phyloP scores from a whole-genome alignment of 2,113 vertebrate species.

The Dipodomys ordii region DNA sequence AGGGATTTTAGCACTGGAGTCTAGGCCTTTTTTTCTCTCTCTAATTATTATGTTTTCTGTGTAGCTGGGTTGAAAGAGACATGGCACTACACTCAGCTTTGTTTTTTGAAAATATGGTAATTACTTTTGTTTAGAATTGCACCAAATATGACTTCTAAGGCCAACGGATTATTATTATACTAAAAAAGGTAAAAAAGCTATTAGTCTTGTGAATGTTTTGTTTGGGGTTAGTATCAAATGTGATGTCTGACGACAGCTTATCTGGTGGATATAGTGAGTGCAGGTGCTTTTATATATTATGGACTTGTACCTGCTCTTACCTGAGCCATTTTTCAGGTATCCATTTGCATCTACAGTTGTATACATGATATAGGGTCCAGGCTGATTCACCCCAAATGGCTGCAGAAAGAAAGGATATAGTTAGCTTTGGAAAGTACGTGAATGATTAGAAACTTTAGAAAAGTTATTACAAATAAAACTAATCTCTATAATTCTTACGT shows the following conservation, averaged over 20 bases:
- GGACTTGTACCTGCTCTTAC: conserved; percentile 84
- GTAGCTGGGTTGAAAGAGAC: too few relatives aligned
- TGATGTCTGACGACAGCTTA: background rate
- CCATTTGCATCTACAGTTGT: conserved; percentile 97
- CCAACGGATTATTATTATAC: too few relatives aligned
- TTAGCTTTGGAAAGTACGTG: background rate
- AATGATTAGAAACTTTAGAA: conserved; percentile 27
- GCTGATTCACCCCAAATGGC: conserved; percentile 98
- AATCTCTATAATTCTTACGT: background rate
- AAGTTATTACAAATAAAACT: conserved; percentile 27
- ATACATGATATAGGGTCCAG: conserved; percentile 98
- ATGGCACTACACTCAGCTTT: too few relatives aligned
- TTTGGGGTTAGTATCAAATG: background rate
- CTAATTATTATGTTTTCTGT: too few relatives aligned
- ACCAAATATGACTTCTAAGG: too few relatives aligned
- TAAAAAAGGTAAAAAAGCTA: too few relatives aligned
- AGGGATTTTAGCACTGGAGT: too few relatives aligned
- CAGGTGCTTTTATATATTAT: background rate
- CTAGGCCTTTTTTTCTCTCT: too few relatives aligned
- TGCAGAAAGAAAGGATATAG: conserved; percentile 76
- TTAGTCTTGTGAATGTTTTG: background rate
- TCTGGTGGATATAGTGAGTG: background rate
- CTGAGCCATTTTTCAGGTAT: conserved; percentile 96
- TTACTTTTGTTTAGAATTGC: too few relatives aligned
- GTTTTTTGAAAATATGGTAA: too few relatives aligned